Percentiles rank a stretch among this genome's conserved stretches.
Conservation (phyloP, 2,888 invertebrate species). For the Phalera bucephala region DNA sequence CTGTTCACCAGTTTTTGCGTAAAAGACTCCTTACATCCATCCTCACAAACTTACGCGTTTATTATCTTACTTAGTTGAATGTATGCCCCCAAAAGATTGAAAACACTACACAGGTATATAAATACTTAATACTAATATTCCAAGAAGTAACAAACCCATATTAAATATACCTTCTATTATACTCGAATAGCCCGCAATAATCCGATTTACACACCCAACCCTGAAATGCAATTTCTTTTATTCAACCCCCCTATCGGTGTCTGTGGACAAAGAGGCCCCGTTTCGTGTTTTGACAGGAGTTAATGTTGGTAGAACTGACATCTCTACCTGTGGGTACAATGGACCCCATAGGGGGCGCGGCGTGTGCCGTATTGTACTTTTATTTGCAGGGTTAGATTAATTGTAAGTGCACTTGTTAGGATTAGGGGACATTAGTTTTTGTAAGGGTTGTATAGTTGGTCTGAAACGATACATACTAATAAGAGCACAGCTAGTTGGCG, state of each 20-base stretch:
- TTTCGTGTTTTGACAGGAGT: constrained; percentile 76
- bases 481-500: no score
- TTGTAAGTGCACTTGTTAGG: constrained; percentile 37
- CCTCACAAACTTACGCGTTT: no score
- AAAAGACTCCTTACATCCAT: no score
- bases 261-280: constrained; percentile 55
- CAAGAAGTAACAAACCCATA: not conserved
- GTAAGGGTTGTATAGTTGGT: constrained; percentile 6
- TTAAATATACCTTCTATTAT: no score
- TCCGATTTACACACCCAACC: constrained; percentile 55
- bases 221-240: constrained; percentile 38
- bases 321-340: constrained; percentile 57
- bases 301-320: constrained; percentile 59
- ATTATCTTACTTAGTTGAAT: no score
- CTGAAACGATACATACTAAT: not conserved
- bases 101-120: no score
- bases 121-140: no score
- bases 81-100: no score
- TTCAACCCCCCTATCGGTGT: constrained; percentile 58
- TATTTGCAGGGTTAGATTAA: constrained; percentile 44
- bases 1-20: no score
- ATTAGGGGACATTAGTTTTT: constrained; percentile 18
- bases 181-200: no score
- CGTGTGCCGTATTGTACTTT: constrained; percentile 39
- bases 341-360: constrained; percentile 27